phyloP scores from a whole-genome alignment of 2,888 invertebrate species.

The Phytoseiulus persimilis region DNA sequence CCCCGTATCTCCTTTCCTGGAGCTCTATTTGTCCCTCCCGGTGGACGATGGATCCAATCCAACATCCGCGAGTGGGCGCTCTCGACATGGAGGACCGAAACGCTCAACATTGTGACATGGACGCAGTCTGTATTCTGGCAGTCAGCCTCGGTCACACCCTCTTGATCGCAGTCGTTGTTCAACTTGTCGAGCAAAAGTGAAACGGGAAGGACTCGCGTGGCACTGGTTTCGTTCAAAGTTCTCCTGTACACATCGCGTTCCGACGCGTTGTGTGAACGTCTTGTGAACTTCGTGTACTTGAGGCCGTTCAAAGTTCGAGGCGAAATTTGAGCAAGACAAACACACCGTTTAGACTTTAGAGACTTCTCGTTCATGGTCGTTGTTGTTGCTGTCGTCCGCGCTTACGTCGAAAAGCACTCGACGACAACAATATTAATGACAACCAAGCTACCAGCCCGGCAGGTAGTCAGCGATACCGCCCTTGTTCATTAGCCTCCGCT shows the following conservation, averaged over 20 bases:
- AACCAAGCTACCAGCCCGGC: not conserved
- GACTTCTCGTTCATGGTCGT: not conserved
- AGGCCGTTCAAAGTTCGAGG: not conserved
- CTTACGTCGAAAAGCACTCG: not conserved
- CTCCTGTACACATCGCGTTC: too few relatives aligned
- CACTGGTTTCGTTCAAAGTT: too few relatives aligned
- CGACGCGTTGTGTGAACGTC: too few relatives aligned
- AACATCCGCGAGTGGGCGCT: not conserved
- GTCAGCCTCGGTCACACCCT: too few relatives aligned
- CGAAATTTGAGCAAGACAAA: not conserved
- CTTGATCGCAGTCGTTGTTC: too few relatives aligned
- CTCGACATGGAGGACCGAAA: not conserved
- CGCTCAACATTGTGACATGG: too few relatives aligned
- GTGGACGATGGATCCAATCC: not conserved
- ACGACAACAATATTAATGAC: not conserved
- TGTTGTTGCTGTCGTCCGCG: not conserved
- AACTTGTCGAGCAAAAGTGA: too few relatives aligned
- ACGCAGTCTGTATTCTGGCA: too few relatives aligned
- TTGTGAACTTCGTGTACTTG: too few relatives aligned
- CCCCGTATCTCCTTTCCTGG: not conserved
- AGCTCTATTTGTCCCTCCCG: not conserved
- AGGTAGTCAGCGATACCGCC: not conserved
- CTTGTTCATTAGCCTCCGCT: not conserved
- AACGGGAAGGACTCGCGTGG: too few relatives aligned
- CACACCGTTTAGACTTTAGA: not conserved